A percentile compares a stretch with the other conserved stretches of the same genome.
phyloP scores from a whole-genome alignment of 2,888 invertebrate genomes.

The Leucozona laternaria region DNA sequence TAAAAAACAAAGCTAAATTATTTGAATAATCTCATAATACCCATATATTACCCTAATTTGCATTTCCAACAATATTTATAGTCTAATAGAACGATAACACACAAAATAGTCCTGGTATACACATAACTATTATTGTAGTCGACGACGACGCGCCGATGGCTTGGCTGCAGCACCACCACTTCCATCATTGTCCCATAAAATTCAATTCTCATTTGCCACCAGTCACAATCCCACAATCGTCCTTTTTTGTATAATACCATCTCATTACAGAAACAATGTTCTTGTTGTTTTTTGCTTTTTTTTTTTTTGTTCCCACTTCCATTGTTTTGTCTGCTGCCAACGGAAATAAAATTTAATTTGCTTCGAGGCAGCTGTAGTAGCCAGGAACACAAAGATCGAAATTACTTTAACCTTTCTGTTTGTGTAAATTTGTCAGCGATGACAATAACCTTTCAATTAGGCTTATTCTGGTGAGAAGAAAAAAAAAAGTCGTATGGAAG shows the following conservation, averaged over 20 bases:
- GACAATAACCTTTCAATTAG: constrained; percentile 72
- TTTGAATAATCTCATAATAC: constrained; percentile 56
- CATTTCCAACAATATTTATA: constrained; percentile 56
- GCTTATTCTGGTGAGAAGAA: constrained; percentile 53
- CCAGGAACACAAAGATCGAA: constrained; percentile 64
- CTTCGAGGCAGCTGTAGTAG: constrained; percentile 26
- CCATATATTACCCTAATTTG: constrained; percentile 61
- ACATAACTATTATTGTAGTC: constrained; percentile 21
- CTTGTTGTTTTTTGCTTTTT: background rate
- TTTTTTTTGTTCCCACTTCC: constrained; percentile 8
- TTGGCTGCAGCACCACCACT: constrained; percentile 22
- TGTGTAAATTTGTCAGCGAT: constrained; percentile 61
- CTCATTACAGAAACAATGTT: constrained; percentile 59
- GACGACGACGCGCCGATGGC: background rate
- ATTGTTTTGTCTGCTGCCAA: constrained; percentile 64
- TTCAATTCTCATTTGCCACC: constrained; percentile 47
- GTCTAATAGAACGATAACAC: constrained; percentile 32
- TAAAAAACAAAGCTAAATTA: constrained; percentile 37
- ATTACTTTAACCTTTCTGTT: constrained; percentile 49
- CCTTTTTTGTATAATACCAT: constrained; percentile 47
- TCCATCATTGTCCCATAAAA: constrained; percentile 49
- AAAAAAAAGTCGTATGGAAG: background rate
- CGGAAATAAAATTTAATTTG: constrained; percentile 67
- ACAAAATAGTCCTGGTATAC: constrained; percentile 21
- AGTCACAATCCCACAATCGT: constrained; percentile 47